Conservation (phyloP, 2,888 invertebrate species). For the Erpobdella octoculata region DNA sequence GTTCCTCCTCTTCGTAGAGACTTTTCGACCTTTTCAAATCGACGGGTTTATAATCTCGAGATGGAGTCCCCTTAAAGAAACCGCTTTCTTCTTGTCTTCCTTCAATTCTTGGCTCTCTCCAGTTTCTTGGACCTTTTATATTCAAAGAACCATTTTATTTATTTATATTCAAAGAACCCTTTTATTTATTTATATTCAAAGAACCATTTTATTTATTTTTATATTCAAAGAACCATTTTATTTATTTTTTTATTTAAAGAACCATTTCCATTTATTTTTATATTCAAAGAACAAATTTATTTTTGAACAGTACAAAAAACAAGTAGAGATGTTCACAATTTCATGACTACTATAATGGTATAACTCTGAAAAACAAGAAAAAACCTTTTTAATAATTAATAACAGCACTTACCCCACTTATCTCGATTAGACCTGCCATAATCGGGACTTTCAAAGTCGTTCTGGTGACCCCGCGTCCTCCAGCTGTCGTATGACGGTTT, state of each 20-base stretch:
- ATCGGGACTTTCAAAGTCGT: background rate
- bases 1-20: constrained; percentile 17
- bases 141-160: too few species aligned
- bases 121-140: background rate
- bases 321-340: too few species aligned
- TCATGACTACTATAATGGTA: too few species aligned
- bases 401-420: background rate
- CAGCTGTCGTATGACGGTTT: constrained; percentile 6
- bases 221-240: too few species aligned
- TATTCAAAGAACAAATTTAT: too few species aligned
- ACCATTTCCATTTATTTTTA: too few species aligned
- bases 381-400: background rate
- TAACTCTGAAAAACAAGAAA: background rate
- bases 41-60: background rate
- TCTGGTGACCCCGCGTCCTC: background rate
- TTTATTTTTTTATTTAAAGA: too few species aligned
- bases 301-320: too few species aligned
- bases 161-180: too few species aligned
- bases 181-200: too few species aligned
- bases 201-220: too few species aligned
- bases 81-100: background rate
- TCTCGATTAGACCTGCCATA: background rate
- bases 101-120: background rate
- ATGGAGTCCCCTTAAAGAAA: background rate
- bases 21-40: constrained; percentile 12